Percentiles rank a stretch among this genome's conserved stretches.
These are phyloP conservation scores for Trachelipus rathkii DNA, from an alignment of 1,140 invertebrate species.

Conservation along the genomic window DNA sequence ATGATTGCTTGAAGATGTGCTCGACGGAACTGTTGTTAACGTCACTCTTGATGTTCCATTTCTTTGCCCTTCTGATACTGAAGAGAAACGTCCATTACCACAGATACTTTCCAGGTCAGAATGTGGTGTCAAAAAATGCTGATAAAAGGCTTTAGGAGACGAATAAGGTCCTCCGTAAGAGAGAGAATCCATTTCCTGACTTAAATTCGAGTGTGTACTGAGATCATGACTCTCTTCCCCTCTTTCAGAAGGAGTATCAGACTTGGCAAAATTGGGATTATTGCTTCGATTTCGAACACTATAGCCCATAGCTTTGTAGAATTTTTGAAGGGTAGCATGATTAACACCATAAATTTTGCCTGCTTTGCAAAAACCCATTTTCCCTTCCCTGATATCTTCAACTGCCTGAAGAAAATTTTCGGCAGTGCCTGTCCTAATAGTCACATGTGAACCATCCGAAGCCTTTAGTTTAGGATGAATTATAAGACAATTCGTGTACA, in stretches of 20 bases:
- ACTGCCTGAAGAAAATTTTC: conserved; percentile 72
- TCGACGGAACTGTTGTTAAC: not conserved
- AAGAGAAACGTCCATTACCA: not conserved
- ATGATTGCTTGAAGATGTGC: not conserved
- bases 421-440: conserved; percentile 33
- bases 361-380: conserved; percentile 77
- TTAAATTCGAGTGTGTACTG: not conserved
- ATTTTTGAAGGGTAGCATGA: conserved; percentile 40
- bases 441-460: conserved; percentile 28
- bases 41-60: not conserved
- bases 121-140: not conserved
- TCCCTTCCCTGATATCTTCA: conserved; percentile 71
- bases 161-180: not conserved
- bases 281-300: conserved; percentile 31
- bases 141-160: not conserved
- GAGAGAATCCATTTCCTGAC: not conserved
- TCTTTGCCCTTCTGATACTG: not conserved
- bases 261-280: conserved; percentile 32
- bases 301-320: conserved; percentile 42
- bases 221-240: not conserved
- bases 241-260: not conserved
- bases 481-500: conserved; percentile 29
- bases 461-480: conserved; percentile 31
- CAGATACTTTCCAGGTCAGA: not conserved
- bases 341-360: conserved; percentile 66